Conservation (phyloP, 2,888 invertebrate species). For the Hyposoter didymator region DNA sequence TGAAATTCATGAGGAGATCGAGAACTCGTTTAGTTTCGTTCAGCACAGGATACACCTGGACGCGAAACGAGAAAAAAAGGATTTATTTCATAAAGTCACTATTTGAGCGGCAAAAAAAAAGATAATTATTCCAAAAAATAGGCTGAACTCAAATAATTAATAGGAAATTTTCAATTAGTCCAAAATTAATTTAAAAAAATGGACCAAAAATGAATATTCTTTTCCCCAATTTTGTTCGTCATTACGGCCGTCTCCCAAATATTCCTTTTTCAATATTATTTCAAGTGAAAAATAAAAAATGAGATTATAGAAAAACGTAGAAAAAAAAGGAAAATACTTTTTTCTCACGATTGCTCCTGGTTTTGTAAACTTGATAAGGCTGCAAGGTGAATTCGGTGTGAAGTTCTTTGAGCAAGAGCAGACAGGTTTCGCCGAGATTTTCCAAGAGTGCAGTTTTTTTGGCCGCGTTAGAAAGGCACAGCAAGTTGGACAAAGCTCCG, state of each 20-base stretch:
- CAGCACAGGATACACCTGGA: conserved; percentile 85
- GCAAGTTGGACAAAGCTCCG: conserved; percentile 83
- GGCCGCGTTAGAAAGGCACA: conserved; percentile 84
- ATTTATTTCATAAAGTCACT: background rate
- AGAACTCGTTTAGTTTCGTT: conserved; percentile 86
- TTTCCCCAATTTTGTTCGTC: background rate
- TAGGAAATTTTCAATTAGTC: background rate
- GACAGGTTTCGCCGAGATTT: conserved; percentile 81
- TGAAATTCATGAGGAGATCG: conserved; percentile 86
- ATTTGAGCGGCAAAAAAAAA: background rate
- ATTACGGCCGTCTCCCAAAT: too few relatives aligned
- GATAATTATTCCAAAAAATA: background rate
- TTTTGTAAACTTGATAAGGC: conserved; percentile 83
- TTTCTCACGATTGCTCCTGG: conserved; percentile 83
- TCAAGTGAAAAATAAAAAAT: background rate
- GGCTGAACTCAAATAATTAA: background rate
- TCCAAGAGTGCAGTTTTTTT: conserved; percentile 84
- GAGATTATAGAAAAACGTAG: too few relatives aligned
- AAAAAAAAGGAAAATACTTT: conserved; percentile 74
- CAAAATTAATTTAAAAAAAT: background rate
- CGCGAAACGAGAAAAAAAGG: conserved; percentile 25
- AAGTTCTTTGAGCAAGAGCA: conserved; percentile 84
- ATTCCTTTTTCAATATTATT: background rate
- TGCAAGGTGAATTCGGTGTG: conserved; percentile 85
- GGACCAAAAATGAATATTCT: background rate